Evolutionary conservation across 2,888 invertebrate species (phyloP).

Genomic region (Drosophila anomalipes): DNA sequence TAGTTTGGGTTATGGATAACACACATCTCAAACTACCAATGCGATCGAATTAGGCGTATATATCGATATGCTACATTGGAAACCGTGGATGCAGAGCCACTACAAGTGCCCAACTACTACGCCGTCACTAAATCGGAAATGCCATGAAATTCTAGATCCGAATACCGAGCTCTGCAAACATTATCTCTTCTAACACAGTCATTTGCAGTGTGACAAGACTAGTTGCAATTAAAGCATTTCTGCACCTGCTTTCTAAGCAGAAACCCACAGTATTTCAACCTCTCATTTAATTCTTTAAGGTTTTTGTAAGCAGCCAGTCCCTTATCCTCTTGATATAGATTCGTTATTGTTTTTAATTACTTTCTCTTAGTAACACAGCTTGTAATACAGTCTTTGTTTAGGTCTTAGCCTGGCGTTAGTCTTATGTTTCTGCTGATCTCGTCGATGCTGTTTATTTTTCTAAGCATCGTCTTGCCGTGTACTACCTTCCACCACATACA

Average conservation of each 20-base stretch:
- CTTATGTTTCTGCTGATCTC: background rate
- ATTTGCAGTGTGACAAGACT: background rate
- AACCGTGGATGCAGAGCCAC: background rate
- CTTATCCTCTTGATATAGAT: too few species aligned
- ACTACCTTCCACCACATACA: background rate
- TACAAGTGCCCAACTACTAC: background rate
- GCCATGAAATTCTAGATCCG: background rate
- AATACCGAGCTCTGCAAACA: background rate
- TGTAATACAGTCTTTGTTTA: background rate
- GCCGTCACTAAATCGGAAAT: background rate
- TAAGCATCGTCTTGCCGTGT: background rate
- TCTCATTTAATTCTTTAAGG: background rate
- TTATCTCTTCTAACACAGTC: background rate
- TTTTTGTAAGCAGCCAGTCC: background rate
- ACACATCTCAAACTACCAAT: background rate
- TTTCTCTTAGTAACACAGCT: background rate
- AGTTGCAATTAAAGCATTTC: background rate
- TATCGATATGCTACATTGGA: background rate
- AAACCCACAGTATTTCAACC: background rate
- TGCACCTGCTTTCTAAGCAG: background rate
- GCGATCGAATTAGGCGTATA: background rate
- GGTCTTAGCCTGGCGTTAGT: background rate
- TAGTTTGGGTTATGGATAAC: background rate
- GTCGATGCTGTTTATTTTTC: fast-evolving
- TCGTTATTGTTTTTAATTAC: background rate